phyloP scores from a whole-genome alignment of 2,888 invertebrate genomes.

The Zaprionus lineosus region DNA sequence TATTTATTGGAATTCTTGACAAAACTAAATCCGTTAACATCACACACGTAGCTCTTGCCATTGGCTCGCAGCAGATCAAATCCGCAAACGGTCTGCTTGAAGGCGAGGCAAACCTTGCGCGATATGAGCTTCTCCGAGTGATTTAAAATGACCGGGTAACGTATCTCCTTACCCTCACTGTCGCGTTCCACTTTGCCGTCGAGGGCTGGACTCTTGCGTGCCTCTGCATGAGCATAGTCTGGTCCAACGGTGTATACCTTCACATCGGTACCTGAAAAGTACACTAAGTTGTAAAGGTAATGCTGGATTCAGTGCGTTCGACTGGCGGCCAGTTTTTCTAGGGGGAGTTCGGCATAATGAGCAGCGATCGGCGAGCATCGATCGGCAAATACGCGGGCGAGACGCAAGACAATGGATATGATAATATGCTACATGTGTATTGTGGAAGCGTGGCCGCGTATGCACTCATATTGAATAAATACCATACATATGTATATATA shows the following conservation, averaged over 20 bases:
- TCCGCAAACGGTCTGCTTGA: conserved; percentile 99
- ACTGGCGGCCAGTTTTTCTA: conserved; percentile 67
- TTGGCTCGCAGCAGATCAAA: conserved; percentile 98
- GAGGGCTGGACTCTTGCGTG: conserved; percentile 98
- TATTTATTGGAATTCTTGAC: conserved; percentile 99
- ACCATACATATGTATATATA: neutral
- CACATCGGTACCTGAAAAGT: conserved; percentile 86
- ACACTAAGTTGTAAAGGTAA: conserved; percentile 83
- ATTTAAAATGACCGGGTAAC: conserved; percentile 98
- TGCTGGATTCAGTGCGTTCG: conserved; percentile 81
- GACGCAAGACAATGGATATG: conserved; percentile 37
- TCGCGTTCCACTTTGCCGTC: conserved; percentile 99
- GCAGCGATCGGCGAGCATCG: conserved; percentile 40
- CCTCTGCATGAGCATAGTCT: conserved; percentile 99
- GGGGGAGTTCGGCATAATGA: conserved; percentile 18
- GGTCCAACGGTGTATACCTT: conserved; percentile 99
- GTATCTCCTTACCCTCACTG: conserved; percentile 98
- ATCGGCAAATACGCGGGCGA: conserved; percentile 30
- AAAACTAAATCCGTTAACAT: conserved; percentile 99
- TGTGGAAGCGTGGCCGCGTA: no score
- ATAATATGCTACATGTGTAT: conserved; percentile 7
- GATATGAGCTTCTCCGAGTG: conserved; percentile 99
- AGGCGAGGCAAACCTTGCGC: conserved; percentile 97
- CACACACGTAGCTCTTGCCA: conserved; percentile 99
- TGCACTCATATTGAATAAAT: neutral